A percentile compares a stretch with the other conserved stretches of the same genome.
phyloP scores from a whole-genome alignment of 1,140 invertebrate genomes.

The Copidosoma floridanum region DNA sequence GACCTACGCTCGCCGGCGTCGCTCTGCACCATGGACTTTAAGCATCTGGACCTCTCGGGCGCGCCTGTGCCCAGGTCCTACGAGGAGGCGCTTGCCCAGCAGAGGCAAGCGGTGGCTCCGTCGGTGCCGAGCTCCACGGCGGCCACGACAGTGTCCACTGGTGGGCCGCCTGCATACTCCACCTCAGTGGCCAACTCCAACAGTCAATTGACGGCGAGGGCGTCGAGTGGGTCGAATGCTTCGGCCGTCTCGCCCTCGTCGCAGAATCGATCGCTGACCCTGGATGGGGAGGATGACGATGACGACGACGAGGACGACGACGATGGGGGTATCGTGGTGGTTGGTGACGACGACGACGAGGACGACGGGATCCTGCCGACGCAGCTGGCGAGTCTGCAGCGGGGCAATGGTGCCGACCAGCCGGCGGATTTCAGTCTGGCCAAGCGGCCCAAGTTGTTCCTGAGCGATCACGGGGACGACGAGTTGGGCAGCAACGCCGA shows the following conservation, averaged over 20 bases:
- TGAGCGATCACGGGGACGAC: slow-evolving; percentile 65
- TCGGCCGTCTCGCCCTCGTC: slow-evolving; percentile 26
- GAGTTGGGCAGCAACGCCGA: slow-evolving; percentile 67
- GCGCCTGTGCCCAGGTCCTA: slow-evolving; percentile 41
- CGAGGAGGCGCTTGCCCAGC: slow-evolving; percentile 42
- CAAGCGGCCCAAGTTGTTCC: slow-evolving; percentile 62
- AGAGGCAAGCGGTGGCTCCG: not conserved
- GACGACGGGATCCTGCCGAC: slow-evolving; percentile 48
- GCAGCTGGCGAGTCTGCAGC: slow-evolving; percentile 34
- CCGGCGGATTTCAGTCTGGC: slow-evolving; percentile 69
- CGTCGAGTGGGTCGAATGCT: slow-evolving; percentile 6
- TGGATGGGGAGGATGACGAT: slow-evolving; percentile 52
- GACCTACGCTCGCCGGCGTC: slow-evolving; percentile 65
- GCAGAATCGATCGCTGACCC: slow-evolving; percentile 36
- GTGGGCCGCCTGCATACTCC: slow-evolving; percentile 33
- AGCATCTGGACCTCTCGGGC: slow-evolving; percentile 63
- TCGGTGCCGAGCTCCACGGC: slow-evolving; percentile 56
- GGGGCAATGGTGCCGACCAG: slow-evolving; percentile 58
- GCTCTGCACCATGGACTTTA: slow-evolving; percentile 66
- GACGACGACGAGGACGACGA: slow-evolving; percentile 64
- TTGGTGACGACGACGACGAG: slow-evolving; percentile 59
- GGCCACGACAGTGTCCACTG: slow-evolving; percentile 62
- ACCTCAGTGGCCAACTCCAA: slow-evolving; percentile 13
- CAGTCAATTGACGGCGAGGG: too few species aligned
- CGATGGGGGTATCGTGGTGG: slow-evolving; percentile 46